These are phyloP conservation scores for Caenorhabditis sp. DNA, from an alignment of 2,888 invertebrate genomes.

Conservation along the genomic window DNA sequence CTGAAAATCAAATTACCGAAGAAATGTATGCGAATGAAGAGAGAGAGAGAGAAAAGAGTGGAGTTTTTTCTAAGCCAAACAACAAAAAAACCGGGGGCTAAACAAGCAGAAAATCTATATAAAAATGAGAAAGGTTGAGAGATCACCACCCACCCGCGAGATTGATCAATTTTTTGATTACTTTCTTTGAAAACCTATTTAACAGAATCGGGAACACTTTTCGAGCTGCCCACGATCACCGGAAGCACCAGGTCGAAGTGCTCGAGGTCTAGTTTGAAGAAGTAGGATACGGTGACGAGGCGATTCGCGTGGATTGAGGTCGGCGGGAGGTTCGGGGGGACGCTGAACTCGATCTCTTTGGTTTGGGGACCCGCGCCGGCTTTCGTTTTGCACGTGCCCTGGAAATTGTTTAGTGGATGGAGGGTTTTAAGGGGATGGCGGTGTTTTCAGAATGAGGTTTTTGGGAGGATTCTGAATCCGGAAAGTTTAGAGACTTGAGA, in stretches of 20 bases:
- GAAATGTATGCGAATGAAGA: constrained; percentile 39
- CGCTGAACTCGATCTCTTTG: constrained; percentile 77
- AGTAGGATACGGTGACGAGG: constrained; percentile 79
- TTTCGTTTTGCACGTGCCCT: constrained; percentile 80
- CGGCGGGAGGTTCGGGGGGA: constrained; percentile 79
- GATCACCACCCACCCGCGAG: not conserved
- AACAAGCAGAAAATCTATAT: not conserved
- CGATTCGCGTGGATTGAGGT: constrained; percentile 80
- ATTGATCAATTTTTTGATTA: no score
- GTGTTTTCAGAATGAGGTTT: no score
- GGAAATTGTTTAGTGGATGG: no score
- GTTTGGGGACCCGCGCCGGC: constrained; percentile 78
- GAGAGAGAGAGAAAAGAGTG: not conserved
- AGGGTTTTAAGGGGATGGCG: no score
- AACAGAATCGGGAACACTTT: constrained; percentile 51
- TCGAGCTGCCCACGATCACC: constrained; percentile 79
- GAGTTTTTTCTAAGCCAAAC: not conserved
- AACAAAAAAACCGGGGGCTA: constrained; percentile 16
- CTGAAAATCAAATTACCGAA: not conserved
- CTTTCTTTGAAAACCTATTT: constrained; percentile 37
- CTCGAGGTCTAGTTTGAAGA: constrained; percentile 81
- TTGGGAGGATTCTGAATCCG: not conserved
- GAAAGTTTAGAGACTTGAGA: no score
- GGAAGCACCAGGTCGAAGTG: constrained; percentile 82
- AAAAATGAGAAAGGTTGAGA: constrained; percentile 1